Conservation (phyloP, 2,888 invertebrate genomes). For the Cylindroiulus punctatus region DNA sequence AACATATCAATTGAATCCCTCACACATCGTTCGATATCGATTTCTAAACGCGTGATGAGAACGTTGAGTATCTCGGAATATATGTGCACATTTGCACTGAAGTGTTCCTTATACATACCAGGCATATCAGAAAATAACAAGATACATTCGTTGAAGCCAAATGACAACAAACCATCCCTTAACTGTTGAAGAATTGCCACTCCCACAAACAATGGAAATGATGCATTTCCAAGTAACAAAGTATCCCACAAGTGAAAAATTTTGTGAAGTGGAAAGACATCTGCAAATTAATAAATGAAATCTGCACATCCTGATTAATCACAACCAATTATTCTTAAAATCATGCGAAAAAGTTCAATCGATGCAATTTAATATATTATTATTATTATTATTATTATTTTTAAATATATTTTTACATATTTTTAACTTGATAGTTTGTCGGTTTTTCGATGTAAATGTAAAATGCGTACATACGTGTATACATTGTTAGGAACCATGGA, state of each 20-base stretch:
- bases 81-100: background rate
- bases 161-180: constrained; percentile 81
- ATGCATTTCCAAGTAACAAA: constrained; percentile 88
- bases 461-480: constrained; percentile 83
- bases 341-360: too few relatives aligned
- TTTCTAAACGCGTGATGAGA: constrained; percentile 70
- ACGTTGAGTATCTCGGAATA: background rate
- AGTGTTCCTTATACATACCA: constrained; percentile 64
- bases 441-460: background rate
- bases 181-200: constrained; percentile 91
- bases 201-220: constrained; percentile 94
- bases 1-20: constrained; percentile 87
- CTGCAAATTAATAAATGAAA: constrained; percentile 69
- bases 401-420: too few relatives aligned
- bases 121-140: constrained; percentile 98
- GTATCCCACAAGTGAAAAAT: constrained; percentile 98
- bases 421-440: background rate
- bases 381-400: too few relatives aligned
- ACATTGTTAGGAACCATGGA: constrained; percentile 99
- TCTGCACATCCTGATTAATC: too few relatives aligned
- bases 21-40: constrained; percentile 93
- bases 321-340: too few relatives aligned
- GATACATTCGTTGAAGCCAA: constrained; percentile 98
- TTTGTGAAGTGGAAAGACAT: constrained; percentile 97
- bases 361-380: too few relatives aligned